Evolutionary conservation across 1,140 invertebrate species (phyloP).

Genomic region (Macrobrachium nipponense): DNA sequence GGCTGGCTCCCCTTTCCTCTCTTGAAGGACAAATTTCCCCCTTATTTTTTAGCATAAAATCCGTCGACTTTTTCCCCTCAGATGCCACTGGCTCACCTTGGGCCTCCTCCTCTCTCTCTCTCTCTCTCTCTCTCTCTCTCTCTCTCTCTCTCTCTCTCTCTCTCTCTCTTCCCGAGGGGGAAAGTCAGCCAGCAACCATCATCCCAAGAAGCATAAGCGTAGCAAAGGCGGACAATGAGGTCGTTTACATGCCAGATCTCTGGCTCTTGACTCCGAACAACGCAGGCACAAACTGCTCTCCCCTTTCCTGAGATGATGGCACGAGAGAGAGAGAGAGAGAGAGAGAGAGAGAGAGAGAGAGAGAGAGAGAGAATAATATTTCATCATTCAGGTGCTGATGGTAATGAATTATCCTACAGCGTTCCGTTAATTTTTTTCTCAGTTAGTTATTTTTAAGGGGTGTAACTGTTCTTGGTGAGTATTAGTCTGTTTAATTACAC

Average conservation of each 20-base stretch:
- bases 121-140: slow-evolving; percentile 13
- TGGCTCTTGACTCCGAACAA: background rate
- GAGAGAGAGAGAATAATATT: background rate
- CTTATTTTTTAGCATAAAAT: too few species aligned
- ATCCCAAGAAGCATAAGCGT: slow-evolving; percentile 40
- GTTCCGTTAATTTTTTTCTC: too few species aligned
- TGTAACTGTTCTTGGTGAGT: too few species aligned
- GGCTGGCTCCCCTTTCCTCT: too few species aligned
- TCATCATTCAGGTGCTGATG: slow-evolving; percentile 19
- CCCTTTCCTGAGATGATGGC: too few species aligned
- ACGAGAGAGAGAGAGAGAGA: too few species aligned
- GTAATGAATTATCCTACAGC: background rate
- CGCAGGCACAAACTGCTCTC: background rate
- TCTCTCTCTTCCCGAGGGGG: background rate
- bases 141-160: slow-evolving; percentile 18
- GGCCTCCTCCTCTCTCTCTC: slow-evolving; percentile 9
- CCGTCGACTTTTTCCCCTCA: too few species aligned
- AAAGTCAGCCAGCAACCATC: background rate
- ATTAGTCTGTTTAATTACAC: too few species aligned
- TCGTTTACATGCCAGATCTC: slow-evolving; percentile 24
- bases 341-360: too few species aligned
- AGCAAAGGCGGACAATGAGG: slow-evolving; percentile 41
- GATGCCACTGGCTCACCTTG: background rate
- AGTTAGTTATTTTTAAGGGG: too few species aligned
- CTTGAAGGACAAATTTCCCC: too few species aligned